phyloP scores from a whole-genome alignment of 1,140 invertebrate species.

The Diuraphis noxia region DNA sequence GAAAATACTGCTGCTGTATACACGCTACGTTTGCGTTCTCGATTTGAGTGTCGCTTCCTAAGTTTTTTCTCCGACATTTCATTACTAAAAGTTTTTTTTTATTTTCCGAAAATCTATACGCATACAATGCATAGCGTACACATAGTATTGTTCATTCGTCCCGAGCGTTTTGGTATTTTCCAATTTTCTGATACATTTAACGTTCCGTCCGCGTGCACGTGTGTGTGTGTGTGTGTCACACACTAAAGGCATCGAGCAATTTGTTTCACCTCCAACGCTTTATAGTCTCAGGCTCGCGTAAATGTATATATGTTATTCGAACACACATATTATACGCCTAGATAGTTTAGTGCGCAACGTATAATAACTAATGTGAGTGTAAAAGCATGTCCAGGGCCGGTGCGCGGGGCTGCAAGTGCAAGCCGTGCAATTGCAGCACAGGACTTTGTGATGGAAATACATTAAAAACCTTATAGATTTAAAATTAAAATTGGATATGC shows the following conservation, averaged over 20 bases:
- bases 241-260: conserved; percentile 34
- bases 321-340: not conserved
- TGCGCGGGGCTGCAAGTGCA: not conserved
- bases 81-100: conserved; percentile 42
- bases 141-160: conserved; percentile 35
- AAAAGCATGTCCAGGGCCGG: not conserved
- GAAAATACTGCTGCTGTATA: not conserved
- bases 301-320: not conserved
- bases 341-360: not conserved
- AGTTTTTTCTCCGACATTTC: conserved; percentile 36
- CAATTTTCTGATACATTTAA: conserved; percentile 50
- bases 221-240: not conserved
- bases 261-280: conserved; percentile 15
- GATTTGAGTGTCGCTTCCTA: conserved; percentile 33
- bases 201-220: not conserved
- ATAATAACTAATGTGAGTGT: conserved; percentile 9
- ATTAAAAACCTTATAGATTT: conserved; percentile 12
- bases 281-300: not conserved
- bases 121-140: not conserved
- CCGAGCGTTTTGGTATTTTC: conserved; percentile 45
- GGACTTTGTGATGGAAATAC: not conserved
- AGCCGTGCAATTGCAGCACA: not conserved
- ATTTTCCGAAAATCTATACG: conserved; percentile 44
- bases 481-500: not conserved
- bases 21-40: conserved; percentile 37